Evolutionary conservation across 2,113 vertebrate genomes (phyloP).

Genomic region (Pelodiscus sinensis): DNA sequence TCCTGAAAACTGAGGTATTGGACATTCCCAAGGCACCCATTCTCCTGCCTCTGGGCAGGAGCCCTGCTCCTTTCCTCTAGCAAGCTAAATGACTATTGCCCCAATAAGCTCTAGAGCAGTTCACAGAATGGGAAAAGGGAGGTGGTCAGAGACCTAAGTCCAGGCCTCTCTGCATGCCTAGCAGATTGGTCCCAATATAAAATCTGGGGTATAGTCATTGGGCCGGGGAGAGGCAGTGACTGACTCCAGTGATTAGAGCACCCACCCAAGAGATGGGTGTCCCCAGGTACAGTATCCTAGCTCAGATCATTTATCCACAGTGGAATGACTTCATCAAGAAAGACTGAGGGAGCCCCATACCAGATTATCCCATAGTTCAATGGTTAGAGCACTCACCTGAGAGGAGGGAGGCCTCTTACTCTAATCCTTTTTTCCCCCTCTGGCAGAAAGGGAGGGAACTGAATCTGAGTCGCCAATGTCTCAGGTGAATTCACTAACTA

Average conservation of each 20-base stretch:
- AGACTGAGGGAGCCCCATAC: background rate
- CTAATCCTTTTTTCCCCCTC: no score
- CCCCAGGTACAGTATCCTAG: background rate
- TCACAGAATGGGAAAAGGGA: background rate
- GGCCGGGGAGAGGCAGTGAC: background rate
- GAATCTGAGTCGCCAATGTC: background rate
- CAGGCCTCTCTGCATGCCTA: background rate
- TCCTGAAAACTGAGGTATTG: background rate
- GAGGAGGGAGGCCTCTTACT: background rate
- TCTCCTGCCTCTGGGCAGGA: background rate
- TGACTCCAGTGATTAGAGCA: background rate
- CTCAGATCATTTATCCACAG: background rate
- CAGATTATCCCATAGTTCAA: background rate
- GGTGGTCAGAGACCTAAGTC: background rate
- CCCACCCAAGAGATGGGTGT: background rate
- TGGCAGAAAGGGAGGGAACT: background rate
- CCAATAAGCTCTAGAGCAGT: background rate
- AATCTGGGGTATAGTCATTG: background rate
- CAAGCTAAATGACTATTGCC: background rate
- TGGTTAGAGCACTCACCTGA: background rate
- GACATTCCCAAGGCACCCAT: background rate
- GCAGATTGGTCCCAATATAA: background rate
- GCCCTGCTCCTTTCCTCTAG: background rate
- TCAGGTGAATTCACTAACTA: background rate
- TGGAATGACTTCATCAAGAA: background rate